Evolutionary conservation across 2,888 invertebrate genomes (phyloP), one percentile per base, ranked within the genome.

Genomic region (Drosophila robusta): DNA sequence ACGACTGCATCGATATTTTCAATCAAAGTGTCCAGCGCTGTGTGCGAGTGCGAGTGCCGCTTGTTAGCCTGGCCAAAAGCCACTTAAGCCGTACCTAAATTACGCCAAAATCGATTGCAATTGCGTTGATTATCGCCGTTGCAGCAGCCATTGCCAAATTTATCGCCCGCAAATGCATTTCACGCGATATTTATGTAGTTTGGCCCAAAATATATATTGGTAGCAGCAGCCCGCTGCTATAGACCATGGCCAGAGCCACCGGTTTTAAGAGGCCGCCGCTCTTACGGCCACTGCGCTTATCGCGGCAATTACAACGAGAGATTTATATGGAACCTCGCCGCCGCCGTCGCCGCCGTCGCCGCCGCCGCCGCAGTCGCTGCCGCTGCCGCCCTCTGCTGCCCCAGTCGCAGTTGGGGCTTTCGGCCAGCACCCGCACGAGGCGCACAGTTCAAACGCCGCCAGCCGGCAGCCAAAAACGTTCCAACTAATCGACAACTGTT

Each of bases 81-180:
- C 87, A 83, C 87, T 84, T 84, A 87, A 81, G 83, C 82, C 87
- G 57, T 81, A 77, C 87, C 86, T 87, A 84, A 84, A 84, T 84
- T 84, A 84, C 85, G 82, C 82, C 83, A 85, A 86, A 86, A 86
- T 86, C 88, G 85, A 88, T 86, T 83, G 88, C 86, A 86, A 86
- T 86, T 88, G 88, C 88, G 86, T 85, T 86, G 85, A 85, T 85
- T 85, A 87, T 85, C 84, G 87, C 85, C 64, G 77, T 66, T 67
- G 78, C 66, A 65, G 82, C 66, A 55, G 69, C 76, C 67, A 72
- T 78, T 87, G 81, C 82, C 87, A 76, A 86, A 87, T 85, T 85
- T 85, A 85, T 85, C 88, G 84, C 62, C 64, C 64, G 72, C 88
- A 80, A 87, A 85, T 85, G 85, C 88, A 87, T 85, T 87, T 85